Conservation (phyloP, 1,140 invertebrate species). For the Rhopalosiphum maidis region DNA sequence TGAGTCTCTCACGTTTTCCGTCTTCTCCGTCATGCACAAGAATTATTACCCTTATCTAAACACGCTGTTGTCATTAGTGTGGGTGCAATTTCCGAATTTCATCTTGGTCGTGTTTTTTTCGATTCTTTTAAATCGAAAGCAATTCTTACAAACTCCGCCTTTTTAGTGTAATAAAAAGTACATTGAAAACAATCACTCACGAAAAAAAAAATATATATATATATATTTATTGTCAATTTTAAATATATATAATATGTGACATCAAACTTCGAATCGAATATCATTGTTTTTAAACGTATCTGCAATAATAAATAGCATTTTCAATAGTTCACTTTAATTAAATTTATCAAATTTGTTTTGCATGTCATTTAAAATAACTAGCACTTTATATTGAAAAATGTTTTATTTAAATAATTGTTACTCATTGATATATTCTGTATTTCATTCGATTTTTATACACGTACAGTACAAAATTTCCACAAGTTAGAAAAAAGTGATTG, state of each 20-base stretch:
- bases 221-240: background rate
- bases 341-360: background rate
- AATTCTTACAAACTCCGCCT: conserved; percentile 41
- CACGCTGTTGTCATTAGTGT: conserved; percentile 54
- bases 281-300: background rate
- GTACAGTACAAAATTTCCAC: background rate
- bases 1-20: conserved; percentile 55
- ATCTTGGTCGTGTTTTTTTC: conserved; percentile 46
- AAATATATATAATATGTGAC: background rate
- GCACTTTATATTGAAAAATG: background rate
- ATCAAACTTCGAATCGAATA: background rate
- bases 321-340: background rate
- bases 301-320: background rate
- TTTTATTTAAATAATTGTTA: background rate
- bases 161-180: conserved; percentile 48
- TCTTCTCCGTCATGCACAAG: conserved; percentile 53
- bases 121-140: conserved; percentile 52
- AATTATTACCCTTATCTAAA: conserved; percentile 57
- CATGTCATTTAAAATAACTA: background rate
- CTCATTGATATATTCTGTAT: background rate
- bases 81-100: conserved; percentile 56
- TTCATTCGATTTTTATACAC: background rate
- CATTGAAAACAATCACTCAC: background rate
- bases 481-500: background rate
- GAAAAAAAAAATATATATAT: background rate